A percentile compares a stretch with the other conserved stretches of the same genome.
Evolutionary conservation across 1,140 invertebrate species (phyloP).

Genomic region (Archegozetes longisetosus): DNA sequence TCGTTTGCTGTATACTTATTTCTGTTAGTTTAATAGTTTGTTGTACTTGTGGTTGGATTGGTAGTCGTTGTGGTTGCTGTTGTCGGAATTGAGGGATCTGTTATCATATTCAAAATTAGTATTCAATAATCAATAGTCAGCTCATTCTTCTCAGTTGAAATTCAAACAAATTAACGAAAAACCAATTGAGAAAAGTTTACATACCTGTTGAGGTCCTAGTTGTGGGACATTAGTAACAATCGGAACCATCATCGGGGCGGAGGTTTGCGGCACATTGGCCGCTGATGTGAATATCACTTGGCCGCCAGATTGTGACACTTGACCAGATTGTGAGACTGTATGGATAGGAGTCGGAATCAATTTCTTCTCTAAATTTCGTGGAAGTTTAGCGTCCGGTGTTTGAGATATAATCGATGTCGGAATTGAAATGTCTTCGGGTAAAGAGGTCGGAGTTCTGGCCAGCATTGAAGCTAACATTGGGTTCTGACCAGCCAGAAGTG

Average conservation of each 20-base stretch:
- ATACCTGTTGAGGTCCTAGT: conserved; percentile 1
- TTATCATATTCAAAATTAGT: no score
- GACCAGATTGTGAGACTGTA: neutral
- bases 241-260: neutral
- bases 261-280: neutral
- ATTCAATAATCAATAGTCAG: no score
- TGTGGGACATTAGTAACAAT: neutral
- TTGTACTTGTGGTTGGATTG: conserved; percentile 5
- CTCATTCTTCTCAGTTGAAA: no score
- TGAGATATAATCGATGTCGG: conserved; percentile 23
- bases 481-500: conserved; percentile 22
- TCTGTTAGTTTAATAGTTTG: conserved; percentile 20
- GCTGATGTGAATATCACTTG: conserved; percentile 8
- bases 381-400: conserved; percentile 24
- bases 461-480: conserved; percentile 26
- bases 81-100: conserved; percentile 1
- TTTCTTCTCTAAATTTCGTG: conserved; percentile 25
- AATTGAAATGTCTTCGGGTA: conserved; percentile 21
- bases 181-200: neutral
- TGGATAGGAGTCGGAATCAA: conserved; percentile 19
- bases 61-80: conserved; percentile 3
- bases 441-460: conserved; percentile 21
- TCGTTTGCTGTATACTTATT: neutral
- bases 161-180: no score
- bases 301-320: conserved; percentile 8